Conservation (phyloP, 2,888 invertebrate genomes). For the Timema cristinae region DNA sequence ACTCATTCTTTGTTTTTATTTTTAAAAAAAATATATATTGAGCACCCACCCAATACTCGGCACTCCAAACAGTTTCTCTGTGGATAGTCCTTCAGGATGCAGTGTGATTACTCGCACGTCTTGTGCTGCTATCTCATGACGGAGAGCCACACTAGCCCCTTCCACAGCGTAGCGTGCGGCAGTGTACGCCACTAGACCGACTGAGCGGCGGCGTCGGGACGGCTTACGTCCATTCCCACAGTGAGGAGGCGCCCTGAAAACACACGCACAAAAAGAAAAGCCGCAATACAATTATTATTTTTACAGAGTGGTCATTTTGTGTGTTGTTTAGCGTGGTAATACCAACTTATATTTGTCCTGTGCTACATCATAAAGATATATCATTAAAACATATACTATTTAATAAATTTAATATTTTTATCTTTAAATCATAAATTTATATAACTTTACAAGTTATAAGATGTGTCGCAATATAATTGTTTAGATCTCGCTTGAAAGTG, state of each 20-base stretch:
- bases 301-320: background rate
- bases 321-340: no score
- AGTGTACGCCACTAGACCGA: slow-evolving; percentile 40
- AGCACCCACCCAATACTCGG: slow-evolving; percentile 46
- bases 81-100: slow-evolving; percentile 64
- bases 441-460: no score
- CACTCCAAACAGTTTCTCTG: slow-evolving; percentile 61
- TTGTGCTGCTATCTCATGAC: slow-evolving; percentile 63
- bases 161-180: slow-evolving; percentile 72
- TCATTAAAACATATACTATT: no score
- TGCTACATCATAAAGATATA: no score
- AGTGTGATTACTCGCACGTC: slow-evolving; percentile 71
- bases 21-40: no score
- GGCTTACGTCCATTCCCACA: slow-evolving; percentile 54
- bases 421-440: no score
- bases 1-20: no score
- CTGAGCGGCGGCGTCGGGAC: slow-evolving; percentile 23
- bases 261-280: slow-evolving; percentile 24
- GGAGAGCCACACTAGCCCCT: slow-evolving; percentile 70
- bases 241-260: slow-evolving; percentile 63
- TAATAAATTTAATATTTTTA: no score
- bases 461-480: no score
- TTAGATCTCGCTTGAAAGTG: no score
- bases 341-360: no score
- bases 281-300: background rate